Percentiles rank a stretch among this genome's conserved stretches.
Conservation (phyloP, 1,140 invertebrate species). For the Bilobella aurantiaca region DNA sequence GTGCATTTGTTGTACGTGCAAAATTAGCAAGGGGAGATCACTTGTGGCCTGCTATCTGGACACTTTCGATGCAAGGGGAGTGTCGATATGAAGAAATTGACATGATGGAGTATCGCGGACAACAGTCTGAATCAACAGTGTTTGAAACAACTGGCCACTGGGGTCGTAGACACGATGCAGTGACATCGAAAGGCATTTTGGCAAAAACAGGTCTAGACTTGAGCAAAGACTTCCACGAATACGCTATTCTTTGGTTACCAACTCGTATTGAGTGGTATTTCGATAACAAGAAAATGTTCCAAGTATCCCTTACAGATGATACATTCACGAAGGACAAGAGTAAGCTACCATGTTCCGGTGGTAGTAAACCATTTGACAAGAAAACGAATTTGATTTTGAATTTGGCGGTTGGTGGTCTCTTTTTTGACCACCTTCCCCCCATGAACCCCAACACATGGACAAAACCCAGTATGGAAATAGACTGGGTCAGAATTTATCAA, state of each 20-base stretch:
- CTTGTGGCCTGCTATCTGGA: conserved; percentile 23
- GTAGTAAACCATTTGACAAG: conserved; percentile 6
- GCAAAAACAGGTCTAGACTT: conserved; percentile 12
- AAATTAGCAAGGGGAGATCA: conserved; percentile 19
- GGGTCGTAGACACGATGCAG: conserved; percentile 9
- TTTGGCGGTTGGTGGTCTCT: conserved; percentile 21
- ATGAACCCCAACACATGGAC: conserved; percentile 11
- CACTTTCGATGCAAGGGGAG: background rate
- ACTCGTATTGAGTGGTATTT: conserved; percentile 27
- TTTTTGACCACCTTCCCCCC: conserved; percentile 9
- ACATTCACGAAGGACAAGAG: conserved; percentile 6
- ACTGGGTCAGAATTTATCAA: conserved; percentile 26
- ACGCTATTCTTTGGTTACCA: conserved; percentile 27
- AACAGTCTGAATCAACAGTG: conserved; percentile 10
- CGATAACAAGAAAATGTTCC: conserved; percentile 22
- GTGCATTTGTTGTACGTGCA: conserved; percentile 26
- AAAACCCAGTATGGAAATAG: conserved; percentile 23
- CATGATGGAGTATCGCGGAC: conserved; percentile 26
- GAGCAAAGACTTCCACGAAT: conserved; percentile 27
- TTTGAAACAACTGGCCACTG: conserved; percentile 23
- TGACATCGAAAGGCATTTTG: conserved; percentile 14
- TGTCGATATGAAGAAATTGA: conserved; percentile 32
- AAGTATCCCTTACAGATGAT: conserved; percentile 19
- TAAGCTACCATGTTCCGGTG: conserved; percentile 15
- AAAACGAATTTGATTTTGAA: conserved; percentile 19